Evolutionary conservation across 2,888 invertebrate species (phyloP).

Genomic region (Copidosoma aretas): DNA sequence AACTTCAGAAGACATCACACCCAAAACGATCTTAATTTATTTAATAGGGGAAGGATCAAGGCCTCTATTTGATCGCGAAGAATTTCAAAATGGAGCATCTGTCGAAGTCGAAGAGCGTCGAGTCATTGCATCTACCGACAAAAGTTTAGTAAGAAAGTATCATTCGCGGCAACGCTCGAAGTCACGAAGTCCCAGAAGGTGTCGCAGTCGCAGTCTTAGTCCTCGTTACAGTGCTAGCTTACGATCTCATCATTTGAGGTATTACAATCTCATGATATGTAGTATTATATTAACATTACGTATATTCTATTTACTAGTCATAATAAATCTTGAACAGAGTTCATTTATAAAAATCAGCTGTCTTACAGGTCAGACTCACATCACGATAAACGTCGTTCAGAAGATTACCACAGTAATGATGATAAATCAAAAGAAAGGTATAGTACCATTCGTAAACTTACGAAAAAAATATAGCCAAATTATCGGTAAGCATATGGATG

Average conservation of each 20-base stretch:
- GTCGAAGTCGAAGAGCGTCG: constrained; percentile 30
- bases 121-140: not conserved
- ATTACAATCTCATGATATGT: not conserved
- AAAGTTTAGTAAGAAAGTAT: constrained; percentile 10
- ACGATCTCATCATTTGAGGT: not conserved
- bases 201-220: constrained; percentile 28
- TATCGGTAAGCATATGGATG: no score
- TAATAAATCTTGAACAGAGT: no score
- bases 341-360: not conserved
- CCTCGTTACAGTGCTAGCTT: not conserved
- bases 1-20: not conserved
- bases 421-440: constrained; percentile 17
- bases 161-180: constrained; percentile 11
- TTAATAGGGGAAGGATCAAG: constrained; percentile 33
- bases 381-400: not conserved
- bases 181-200: constrained; percentile 25
- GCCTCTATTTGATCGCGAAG: constrained; percentile 35
- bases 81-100: constrained; percentile 9
- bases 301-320: no score
- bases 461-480: not conserved
- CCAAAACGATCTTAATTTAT: no score
- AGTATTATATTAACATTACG: no score
- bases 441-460: not conserved
- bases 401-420: constrained; percentile 18
- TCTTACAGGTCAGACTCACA: constrained; percentile 14